A percentile compares a stretch with the other conserved stretches of the same genome.
phyloP scores from a whole-genome alignment of 1,140 invertebrate genomes.

The Zophobas atratus region DNA sequence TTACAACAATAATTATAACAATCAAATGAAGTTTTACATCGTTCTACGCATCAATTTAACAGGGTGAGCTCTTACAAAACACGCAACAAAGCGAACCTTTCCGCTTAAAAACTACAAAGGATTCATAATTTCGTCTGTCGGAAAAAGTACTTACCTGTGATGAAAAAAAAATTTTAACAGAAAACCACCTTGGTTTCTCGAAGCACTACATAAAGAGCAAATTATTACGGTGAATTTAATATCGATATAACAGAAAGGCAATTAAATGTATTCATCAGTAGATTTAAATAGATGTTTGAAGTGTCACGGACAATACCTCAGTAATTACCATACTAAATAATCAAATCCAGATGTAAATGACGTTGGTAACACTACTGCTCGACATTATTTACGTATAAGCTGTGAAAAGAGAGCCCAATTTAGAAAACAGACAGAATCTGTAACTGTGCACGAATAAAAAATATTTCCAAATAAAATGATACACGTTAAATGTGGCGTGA shows the following conservation, averaged over 20 bases:
- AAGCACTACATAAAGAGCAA: conserved; percentile 7
- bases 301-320: conserved; percentile 15
- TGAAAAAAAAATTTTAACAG: too few species aligned
- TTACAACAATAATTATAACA: too few species aligned
- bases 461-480: background rate
- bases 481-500: conserved; percentile 1
- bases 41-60: too few species aligned
- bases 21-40: too few species aligned
- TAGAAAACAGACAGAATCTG: background rate
- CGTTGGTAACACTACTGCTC: conserved; percentile 18
- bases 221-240: background rate
- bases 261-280: background rate
- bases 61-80: too few species aligned
- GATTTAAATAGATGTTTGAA: conserved; percentile 24
- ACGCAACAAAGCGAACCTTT: too few species aligned
- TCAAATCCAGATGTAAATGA: conserved; percentile 32
- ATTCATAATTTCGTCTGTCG: too few species aligned
- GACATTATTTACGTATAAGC: background rate
- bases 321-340: conserved; percentile 34
- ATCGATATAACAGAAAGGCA: background rate
- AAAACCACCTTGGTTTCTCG: conserved; percentile 1
- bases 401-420: background rate
- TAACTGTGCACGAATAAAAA: background rate
- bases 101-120: too few species aligned
- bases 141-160: too few species aligned